These are phyloP conservation scores for Limnephilus lunatus DNA, from an alignment of 2,888 invertebrate genomes.

Conservation along the genomic window DNA sequence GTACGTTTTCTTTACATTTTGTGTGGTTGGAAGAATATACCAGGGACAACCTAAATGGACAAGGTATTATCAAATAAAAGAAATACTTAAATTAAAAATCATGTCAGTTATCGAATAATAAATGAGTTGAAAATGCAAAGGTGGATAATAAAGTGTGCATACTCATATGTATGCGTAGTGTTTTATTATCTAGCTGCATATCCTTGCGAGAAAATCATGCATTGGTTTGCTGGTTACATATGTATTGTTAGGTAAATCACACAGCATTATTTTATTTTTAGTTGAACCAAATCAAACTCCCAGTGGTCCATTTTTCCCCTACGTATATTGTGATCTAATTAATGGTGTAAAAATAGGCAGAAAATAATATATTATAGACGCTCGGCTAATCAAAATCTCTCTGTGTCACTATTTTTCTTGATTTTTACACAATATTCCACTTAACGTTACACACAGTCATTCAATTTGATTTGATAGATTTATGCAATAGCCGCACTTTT, in stretches of 20 bases:
- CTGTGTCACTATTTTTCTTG: background rate
- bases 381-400: background rate
- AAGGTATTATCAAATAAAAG: background rate
- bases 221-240: background rate
- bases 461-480: no score
- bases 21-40: background rate
- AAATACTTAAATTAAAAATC: background rate
- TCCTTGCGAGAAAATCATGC: background rate
- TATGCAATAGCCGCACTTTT: no score
- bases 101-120: no score
- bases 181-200: background rate
- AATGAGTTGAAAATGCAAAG: background rate
- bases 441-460: no score
- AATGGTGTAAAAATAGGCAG: conserved; percentile 26
- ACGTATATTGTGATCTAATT: background rate
- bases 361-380: conserved; percentile 23
- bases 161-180: background rate
- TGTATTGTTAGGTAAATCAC: background rate
- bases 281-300: background rate
- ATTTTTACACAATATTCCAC: no score
- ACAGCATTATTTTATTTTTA: background rate
- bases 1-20: background rate
- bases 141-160: background rate
- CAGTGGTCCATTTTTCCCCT: background rate
- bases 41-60: background rate